Base-by-base conservation (phyloP, 2,888 invertebrate species). In the Macaria notata region DNA sequence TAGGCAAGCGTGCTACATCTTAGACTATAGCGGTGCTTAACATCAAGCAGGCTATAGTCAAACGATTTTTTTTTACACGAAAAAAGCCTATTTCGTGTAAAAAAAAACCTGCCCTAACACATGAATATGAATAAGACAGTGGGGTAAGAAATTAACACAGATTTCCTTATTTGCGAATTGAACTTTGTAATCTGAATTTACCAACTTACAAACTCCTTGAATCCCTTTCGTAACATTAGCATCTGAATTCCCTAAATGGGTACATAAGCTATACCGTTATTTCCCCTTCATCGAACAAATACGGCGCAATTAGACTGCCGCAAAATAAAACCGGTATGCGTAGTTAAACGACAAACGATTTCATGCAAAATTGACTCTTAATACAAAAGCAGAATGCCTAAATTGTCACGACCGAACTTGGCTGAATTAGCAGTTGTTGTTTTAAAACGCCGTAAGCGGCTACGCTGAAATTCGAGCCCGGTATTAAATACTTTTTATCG, bases 231-330 rank as follows among this genome's bases (percentile, higher is more conserved):
- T 30, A 44, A 58, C 31, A 31, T 54, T 49, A 49, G 31, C 47
- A 19, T n/a, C 19, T 3, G 45, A 49, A 49, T 53, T 46, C 46
- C 44, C 50, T 43, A 54, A 58, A 58, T 50, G 43, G 43, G 29
- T 43, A 53, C n/a, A 49, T 52, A 59, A 50, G 38, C 49, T 53
- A 49, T 58, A 43, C 46, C 47, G 31, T 56, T 59, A 43, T 41
- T 64, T 62, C 62, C 58, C 49, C 56, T 59, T 53, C 59, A 62
- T 49, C 59, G 56, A 62, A 56, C 56, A 54, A 56, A 51, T 46
- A 55, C 53, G 61, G 41, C 53, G 57, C 63, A 61, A 61, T 64
- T 57, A 61, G 57, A 59, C 39, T 56, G 45, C 56, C 58, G 44
- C 54, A 55, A 45, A 55, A 49, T 51, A 54, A 55, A 59, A 48